phyloP scores from a whole-genome alignment of 2,797 vertebrate genomes.

The Carcharodon carcharias region DNA sequence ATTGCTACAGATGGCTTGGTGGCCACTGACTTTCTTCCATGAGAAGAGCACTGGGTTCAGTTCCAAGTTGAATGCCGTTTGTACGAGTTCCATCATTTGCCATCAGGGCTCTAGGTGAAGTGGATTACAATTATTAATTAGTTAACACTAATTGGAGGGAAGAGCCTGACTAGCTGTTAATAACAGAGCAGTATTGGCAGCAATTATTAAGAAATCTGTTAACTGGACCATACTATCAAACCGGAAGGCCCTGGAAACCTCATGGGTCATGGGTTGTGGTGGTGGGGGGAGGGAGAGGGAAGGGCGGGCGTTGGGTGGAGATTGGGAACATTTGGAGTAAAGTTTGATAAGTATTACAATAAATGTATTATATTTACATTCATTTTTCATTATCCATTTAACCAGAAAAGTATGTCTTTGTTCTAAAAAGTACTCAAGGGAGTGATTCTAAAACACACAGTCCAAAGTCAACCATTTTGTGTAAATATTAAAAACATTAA shows the following conservation, averaged over 20 bases:
- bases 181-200: neutral
- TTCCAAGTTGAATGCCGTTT: neutral
- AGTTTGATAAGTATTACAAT: conserved; percentile 26
- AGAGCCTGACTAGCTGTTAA: neutral
- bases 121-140: neutral
- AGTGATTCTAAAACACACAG: conserved; percentile 20
- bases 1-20: neutral
- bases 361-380: conserved; percentile 18
- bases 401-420: neutral
- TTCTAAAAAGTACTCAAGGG: neutral
- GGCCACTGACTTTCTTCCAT: neutral
- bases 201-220: conserved; percentile 15
- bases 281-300: too few relatives aligned
- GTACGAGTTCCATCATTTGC: neutral
- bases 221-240: neutral
- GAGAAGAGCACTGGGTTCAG: neutral
- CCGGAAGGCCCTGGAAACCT: neutral
- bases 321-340: neutral
- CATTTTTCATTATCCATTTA: neutral
- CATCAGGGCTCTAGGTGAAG: neutral
- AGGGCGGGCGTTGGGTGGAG: neutral
- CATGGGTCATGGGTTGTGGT: neutral
- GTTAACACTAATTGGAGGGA: neutral
- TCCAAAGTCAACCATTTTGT: conserved; percentile 25
- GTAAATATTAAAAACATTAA: conserved; percentile 27